Conservation (phyloP, 2,113 vertebrate genomes). For the Rhynchomys soricoides region DNA sequence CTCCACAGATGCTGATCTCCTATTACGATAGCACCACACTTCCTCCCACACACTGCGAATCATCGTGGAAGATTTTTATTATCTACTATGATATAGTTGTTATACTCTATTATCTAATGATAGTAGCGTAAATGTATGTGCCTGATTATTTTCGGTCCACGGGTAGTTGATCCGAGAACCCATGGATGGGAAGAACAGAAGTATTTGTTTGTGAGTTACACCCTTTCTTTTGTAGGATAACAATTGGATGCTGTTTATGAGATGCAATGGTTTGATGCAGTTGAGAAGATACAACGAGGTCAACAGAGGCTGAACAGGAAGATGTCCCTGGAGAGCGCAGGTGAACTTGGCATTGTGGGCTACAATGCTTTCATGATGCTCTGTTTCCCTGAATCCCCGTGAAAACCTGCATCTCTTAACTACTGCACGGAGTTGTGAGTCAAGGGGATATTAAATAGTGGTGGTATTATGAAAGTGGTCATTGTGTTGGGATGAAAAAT, state of each 20-base stretch:
- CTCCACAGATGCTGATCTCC: background rate
- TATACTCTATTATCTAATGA: background rate
- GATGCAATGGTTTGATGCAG: background rate
- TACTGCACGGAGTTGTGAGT: background rate
- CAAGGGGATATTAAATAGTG: slow-evolving; percentile 37
- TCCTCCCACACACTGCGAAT: background rate
- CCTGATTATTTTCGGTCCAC: background rate
- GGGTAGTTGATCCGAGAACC: background rate
- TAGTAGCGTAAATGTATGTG: background rate
- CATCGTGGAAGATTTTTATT: background rate
- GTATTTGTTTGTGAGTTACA: background rate
- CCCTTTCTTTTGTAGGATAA: background rate
- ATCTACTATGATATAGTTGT: background rate
- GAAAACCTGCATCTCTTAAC: background rate
- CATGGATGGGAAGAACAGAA: fast-evolving
- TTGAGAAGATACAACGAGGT: slow-evolving; percentile 17
- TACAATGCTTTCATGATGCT: background rate
- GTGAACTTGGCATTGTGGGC: background rate
- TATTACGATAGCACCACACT: background rate
- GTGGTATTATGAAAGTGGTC: background rate
- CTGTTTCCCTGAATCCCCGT: background rate
- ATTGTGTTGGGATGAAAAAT: background rate
- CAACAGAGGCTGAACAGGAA: background rate
- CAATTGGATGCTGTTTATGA: background rate
- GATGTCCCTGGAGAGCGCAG: background rate